phyloP scores from a whole-genome alignment of 2,888 invertebrate species.

The Ophonus ardosiacus region DNA sequence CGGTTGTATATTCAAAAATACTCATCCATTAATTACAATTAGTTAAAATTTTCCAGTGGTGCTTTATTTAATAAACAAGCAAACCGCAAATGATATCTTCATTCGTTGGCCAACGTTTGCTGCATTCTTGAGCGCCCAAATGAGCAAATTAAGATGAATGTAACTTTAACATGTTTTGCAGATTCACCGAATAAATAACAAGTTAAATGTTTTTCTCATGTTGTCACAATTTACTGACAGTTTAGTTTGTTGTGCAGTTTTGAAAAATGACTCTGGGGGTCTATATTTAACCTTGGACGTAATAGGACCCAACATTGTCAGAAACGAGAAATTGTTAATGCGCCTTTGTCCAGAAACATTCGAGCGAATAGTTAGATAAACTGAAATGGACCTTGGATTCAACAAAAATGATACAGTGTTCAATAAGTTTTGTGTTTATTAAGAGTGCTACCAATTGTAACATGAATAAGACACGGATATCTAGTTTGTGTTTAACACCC shows the following conservation, averaged over 20 bases:
- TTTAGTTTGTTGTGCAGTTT: conserved; percentile 56
- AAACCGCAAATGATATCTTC: too few species aligned
- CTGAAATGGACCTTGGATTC: too few species aligned
- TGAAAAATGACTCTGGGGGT: conserved; percentile 47
- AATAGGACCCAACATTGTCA: conserved; percentile 23
- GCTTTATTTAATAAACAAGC: too few species aligned
- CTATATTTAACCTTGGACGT: conserved; percentile 30
- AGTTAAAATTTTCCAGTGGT: too few species aligned
- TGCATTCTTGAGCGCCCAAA: neutral
- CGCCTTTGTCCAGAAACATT: neutral
- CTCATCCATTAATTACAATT: too few species aligned
- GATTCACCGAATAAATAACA: conserved; percentile 56
- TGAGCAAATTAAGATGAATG: conserved; percentile 60
- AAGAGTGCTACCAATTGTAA: too few species aligned
- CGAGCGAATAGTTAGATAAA: neutral
- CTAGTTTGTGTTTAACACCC: too few species aligned
- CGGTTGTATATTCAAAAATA: too few species aligned
- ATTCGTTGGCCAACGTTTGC: too few species aligned
- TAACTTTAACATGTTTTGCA: conserved; percentile 61
- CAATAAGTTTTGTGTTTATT: too few species aligned
- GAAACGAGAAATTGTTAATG: neutral
- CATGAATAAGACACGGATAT: too few species aligned
- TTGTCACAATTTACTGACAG: conserved; percentile 62
- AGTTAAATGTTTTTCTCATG: conserved; percentile 61
- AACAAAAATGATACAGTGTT: too few species aligned